A percentile compares a stretch with the other conserved stretches of the same genome.
Evolutionary conservation across 2,113 vertebrate species (phyloP).

Genomic region (Microtus pennsylvanicus): DNA sequence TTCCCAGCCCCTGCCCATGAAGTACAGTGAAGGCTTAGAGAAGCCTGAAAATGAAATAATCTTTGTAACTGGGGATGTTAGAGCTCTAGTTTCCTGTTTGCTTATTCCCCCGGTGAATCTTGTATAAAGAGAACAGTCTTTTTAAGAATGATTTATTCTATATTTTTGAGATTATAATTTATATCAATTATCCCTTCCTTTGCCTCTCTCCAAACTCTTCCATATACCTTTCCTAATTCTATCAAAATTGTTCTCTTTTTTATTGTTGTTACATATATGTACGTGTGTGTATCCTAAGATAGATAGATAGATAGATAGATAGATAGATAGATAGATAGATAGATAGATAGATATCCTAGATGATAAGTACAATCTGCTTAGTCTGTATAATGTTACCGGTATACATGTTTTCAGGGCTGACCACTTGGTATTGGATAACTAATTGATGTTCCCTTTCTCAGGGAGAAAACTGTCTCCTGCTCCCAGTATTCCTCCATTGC

Average conservation of each 20-base stretch:
- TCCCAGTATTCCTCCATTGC: background rate
- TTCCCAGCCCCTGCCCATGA: background rate
- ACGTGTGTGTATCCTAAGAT: background rate
- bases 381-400: background rate
- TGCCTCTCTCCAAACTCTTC: background rate
- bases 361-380: background rate
- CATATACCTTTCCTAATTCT: background rate
- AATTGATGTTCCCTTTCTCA: background rate
- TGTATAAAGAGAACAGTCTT: background rate
- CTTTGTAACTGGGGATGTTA: constrained; percentile 1
- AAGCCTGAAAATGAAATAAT: background rate
- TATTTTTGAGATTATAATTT: background rate
- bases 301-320: too few relatives aligned
- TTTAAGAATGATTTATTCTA: background rate
- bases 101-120: background rate
- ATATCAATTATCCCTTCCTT: background rate
- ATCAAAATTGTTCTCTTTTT: background rate
- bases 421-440: background rate
- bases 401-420: background rate
- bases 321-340: too few relatives aligned
- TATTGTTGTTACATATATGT: background rate
- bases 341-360: background rate
- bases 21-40: background rate
- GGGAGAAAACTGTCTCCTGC: background rate
- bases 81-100: background rate